Evolutionary conservation across 2,797 vertebrate genomes (phyloP).

Genomic region (Cercopithecus hamlyni): DNA sequence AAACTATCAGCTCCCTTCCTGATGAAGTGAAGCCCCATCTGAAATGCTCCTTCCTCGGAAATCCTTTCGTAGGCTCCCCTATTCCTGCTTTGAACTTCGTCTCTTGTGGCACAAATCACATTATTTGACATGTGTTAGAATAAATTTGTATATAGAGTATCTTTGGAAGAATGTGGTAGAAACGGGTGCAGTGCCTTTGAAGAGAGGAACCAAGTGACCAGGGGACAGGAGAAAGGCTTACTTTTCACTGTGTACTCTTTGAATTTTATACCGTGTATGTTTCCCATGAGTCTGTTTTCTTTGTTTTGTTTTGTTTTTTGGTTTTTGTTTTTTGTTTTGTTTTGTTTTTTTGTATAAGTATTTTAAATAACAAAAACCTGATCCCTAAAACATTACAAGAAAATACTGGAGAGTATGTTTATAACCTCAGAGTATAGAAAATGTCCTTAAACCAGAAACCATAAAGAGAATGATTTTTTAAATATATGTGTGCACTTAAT

Average conservation of each 20-base stretch:
- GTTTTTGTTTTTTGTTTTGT: too few species aligned
- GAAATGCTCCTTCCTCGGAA: not conserved
- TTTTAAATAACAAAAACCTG: constrained; percentile 12
- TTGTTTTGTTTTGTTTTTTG: not conserved
- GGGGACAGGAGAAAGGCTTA: not conserved
- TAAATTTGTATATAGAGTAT: not conserved
- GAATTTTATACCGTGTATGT: not conserved
- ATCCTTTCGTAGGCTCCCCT: not conserved
- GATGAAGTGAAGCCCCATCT: not conserved
- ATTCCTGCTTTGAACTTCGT: not conserved
- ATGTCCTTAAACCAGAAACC: not conserved
- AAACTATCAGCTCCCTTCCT: not conserved
- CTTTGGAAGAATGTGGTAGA: not conserved
- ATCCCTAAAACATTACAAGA: not conserved
- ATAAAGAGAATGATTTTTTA: not conserved
- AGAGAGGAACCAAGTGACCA: not conserved
- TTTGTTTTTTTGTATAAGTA: not conserved
- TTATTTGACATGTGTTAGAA: not conserved
- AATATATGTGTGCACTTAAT: not conserved
- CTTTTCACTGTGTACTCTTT: not conserved
- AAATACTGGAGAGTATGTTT: not conserved
- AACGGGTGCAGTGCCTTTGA: not conserved
- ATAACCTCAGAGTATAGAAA: not conserved
- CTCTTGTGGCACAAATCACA: not conserved
- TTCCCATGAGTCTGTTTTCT: not conserved